These are phyloP conservation scores for Melieria omissa DNA, from an alignment of 2,888 invertebrate genomes.

Conservation along the genomic window DNA sequence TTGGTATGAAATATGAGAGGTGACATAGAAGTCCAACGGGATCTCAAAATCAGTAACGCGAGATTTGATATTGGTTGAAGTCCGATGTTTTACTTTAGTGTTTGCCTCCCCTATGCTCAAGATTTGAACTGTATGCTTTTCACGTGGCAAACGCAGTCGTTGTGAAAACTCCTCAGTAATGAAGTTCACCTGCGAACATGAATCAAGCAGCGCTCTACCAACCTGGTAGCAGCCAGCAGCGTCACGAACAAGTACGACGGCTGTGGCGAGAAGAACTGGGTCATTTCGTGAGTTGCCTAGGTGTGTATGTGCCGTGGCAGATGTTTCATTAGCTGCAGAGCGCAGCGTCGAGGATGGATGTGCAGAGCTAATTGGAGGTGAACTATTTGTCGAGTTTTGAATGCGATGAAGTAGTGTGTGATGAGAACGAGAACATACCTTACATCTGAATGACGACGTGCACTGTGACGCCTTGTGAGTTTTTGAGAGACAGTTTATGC, in stretches of 20 bases:
- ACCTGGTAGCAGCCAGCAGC: conserved; percentile 25
- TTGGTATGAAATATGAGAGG: conserved; percentile 40
- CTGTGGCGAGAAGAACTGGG: conserved; percentile 31
- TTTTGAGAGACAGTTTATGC: conserved; percentile 19
- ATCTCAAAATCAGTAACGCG: conserved; percentile 34
- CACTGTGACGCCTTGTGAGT: background rate
- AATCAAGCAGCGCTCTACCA: conserved; percentile 38
- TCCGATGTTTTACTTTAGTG: conserved; percentile 31
- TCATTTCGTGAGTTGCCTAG: background rate
- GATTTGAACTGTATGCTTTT: conserved; percentile 35
- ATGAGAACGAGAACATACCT: conserved; percentile 6
- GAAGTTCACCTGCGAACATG: conserved; percentile 39
- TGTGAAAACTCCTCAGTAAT: conserved; percentile 37
- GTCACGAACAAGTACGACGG: conserved; percentile 30
- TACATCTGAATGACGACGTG: conserved; percentile 9
- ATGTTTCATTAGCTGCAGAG: background rate
- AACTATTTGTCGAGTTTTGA: background rate
- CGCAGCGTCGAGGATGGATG: background rate
- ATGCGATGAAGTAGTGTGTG: conserved; percentile 2
- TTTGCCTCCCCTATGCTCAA: conserved; percentile 36
- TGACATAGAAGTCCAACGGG: conserved; percentile 36
- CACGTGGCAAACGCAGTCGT: conserved; percentile 32
- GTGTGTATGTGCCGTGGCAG: background rate
- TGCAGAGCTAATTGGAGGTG: background rate
- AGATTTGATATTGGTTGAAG: conserved; percentile 37